Percentiles rank a stretch among this genome's conserved stretches.
These are phyloP conservation scores for Agelas oroides DNA, from an alignment of 37 sponge, comb jelly and placozoan species.

Conservation along the genomic window DNA sequence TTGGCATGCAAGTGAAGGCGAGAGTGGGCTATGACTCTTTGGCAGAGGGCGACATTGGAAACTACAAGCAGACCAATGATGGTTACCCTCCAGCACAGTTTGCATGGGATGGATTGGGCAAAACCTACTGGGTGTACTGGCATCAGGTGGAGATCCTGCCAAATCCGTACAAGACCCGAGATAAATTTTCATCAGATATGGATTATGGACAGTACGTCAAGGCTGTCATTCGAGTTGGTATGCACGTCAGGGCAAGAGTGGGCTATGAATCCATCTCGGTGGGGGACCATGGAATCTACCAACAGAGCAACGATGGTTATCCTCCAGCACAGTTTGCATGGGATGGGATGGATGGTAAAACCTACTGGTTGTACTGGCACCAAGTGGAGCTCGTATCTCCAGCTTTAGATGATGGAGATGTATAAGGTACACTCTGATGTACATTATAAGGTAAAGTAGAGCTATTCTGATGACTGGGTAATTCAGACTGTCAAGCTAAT, in stretches of 20 bases:
- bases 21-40: conserved; percentile 50
- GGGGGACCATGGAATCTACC: conserved; percentile 69
- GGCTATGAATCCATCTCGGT: conserved; percentile 50
- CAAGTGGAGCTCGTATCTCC: conserved; percentile 59
- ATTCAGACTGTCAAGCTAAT: no score
- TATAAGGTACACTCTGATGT: no score
- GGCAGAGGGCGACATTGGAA: conserved; percentile 59
- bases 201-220: conserved; percentile 74
- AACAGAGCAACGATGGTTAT: conserved; percentile 41
- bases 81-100: conserved; percentile 66
- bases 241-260: conserved; percentile 47
- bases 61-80: conserved; percentile 47
- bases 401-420: no score
- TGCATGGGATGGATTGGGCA: conserved; percentile 67
- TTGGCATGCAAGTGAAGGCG: conserved; percentile 62
- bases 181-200: conserved; percentile 55
- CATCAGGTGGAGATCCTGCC: conserved; percentile 65
- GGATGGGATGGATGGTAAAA: conserved; percentile 65
- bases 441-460: no score
- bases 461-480: no score
- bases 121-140: conserved; percentile 83
- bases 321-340: conserved; percentile 72
- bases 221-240: conserved; percentile 42
- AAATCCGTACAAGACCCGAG: conserved; percentile 59
- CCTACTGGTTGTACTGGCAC: conserved; percentile 84